phyloP scores from a whole-genome alignment of 2,113 vertebrate species.

The Lophura nycthemera region DNA sequence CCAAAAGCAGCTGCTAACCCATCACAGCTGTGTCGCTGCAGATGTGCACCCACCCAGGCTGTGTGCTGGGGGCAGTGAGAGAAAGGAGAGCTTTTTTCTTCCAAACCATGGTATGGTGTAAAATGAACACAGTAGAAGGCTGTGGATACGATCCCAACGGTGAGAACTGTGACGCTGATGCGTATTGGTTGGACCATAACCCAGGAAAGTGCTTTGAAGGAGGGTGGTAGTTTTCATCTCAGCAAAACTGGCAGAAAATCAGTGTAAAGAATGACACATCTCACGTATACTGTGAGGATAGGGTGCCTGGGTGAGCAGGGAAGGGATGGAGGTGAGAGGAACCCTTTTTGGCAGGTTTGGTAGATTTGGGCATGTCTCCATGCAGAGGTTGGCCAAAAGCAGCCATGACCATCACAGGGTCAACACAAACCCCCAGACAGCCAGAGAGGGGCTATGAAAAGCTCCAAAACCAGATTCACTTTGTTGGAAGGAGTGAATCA shows the following conservation, averaged over 20 bases:
- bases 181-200: background rate
- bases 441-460: background rate
- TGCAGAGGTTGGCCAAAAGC: background rate
- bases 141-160: fast-evolving
- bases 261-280: fast-evolving
- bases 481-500: background rate
- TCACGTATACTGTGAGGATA: fast-evolving
- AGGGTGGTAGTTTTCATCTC: background rate
- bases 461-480: fast-evolving
- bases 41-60: fast-evolving
- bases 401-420: fast-evolving
- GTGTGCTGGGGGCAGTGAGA: background rate
- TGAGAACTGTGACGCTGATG: fast-evolving
- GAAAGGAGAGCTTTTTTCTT: background rate
- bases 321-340: background rate
- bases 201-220: background rate
- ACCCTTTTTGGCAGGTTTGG: background rate
- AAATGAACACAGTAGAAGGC: background rate
- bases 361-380: background rate
- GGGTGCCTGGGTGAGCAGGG: background rate
- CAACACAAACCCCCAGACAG: background rate
- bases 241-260: background rate
- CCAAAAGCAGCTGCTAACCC: background rate
- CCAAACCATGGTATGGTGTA: fast-evolving
- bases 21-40: background rate